Percentiles rank a stretch among this genome's conserved stretches.
These are phyloP conservation scores for Lindbergichthys nudifrons DNA, from an alignment of 2,797 vertebrate species.

Conservation along the genomic window DNA sequence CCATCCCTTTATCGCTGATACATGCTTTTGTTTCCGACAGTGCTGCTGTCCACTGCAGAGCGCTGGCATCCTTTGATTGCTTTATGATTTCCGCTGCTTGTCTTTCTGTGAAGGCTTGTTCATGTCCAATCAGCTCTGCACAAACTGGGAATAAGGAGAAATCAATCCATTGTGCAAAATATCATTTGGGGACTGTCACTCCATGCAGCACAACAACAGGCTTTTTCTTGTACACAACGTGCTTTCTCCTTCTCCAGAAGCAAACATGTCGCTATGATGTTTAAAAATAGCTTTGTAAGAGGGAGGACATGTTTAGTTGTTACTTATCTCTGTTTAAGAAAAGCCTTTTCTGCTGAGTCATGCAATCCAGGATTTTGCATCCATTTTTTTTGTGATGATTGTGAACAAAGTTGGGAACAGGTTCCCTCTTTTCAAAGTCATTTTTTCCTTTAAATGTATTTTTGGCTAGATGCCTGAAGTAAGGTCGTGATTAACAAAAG, in stretches of 20 bases:
- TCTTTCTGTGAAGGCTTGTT: slow-evolving; percentile 37
- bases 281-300: neutral
- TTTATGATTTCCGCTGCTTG: slow-evolving; percentile 42
- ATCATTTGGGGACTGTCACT: neutral
- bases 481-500: too few species aligned
- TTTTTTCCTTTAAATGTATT: too few species aligned
- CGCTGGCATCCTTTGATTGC: slow-evolving; percentile 47
- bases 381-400: neutral
- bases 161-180: neutral
- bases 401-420: neutral
- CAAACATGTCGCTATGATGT: neutral
- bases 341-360: neutral
- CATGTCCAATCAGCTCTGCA: slow-evolving; percentile 16
- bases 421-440: too few species aligned
- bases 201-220: neutral
- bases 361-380: neutral
- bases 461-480: too few species aligned
- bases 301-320: neutral
- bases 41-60: slow-evolving; percentile 43
- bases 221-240: neutral
- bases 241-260: slow-evolving; percentile 9
- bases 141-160: neutral
- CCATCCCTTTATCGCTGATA: slow-evolving; percentile 46
- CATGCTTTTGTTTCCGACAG: slow-evolving; percentile 8
- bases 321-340: neutral